A percentile compares a stretch with the other conserved stretches of the same genome.
phyloP scores from a whole-genome alignment of 2,888 invertebrate species.

The Zygothrica quintamaculata region DNA sequence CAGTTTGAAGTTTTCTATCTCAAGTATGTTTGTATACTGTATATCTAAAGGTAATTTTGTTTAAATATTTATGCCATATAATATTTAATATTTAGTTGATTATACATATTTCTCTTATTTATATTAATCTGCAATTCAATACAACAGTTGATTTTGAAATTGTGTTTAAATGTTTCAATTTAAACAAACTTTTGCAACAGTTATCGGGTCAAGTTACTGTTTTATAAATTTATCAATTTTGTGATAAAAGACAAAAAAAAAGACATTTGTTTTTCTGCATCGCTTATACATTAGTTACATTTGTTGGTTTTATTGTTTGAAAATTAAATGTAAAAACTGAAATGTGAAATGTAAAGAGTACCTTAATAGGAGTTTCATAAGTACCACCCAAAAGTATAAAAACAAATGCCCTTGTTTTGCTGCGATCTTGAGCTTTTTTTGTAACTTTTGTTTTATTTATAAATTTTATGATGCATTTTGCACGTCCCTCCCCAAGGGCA shows the following conservation, averaged over 20 bases:
- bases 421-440: conserved; percentile 26
- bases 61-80: too few species aligned
- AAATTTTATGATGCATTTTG: conserved; percentile 42
- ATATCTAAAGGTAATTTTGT: too few species aligned
- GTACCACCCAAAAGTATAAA: conserved; percentile 36
- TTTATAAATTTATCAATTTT: too few species aligned
- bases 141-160: too few species aligned
- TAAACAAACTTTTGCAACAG: conserved; percentile 20
- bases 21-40: too few species aligned
- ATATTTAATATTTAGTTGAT: too few species aligned
- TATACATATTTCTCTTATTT: too few species aligned
- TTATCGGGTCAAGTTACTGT: conserved; percentile 1
- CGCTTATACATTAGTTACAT: too few species aligned
- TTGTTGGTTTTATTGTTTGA: conserved; percentile 51
- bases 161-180: conserved; percentile 23
- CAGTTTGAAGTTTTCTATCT: too few species aligned
- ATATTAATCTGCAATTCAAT: not conserved
- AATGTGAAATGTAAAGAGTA: too few species aligned
- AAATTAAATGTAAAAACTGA: too few species aligned
- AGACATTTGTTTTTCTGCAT: too few species aligned
- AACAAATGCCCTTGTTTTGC: conserved; percentile 19
- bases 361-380: conserved; percentile 51
- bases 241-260: conserved; percentile 55
- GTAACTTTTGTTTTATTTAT: conserved; percentile 39
- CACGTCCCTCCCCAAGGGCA: conserved; percentile 44